These are phyloP conservation scores for Sternotherus odoratus DNA, from an alignment of 2,797 vertebrate species.

Conservation along the genomic window DNA sequence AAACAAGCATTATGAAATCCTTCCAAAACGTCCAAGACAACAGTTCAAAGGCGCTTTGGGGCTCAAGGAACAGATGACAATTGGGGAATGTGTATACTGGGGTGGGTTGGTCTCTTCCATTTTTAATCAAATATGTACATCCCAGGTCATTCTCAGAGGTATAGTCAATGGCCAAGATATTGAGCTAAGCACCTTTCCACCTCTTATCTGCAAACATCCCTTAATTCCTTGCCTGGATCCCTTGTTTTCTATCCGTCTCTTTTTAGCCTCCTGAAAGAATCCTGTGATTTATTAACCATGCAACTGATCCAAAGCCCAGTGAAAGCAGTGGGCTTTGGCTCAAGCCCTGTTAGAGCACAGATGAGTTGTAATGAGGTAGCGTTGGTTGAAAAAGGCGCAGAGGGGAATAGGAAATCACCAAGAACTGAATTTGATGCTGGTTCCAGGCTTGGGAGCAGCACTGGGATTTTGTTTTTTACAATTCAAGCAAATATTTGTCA, in stretches of 20 bases:
- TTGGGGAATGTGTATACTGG: neutral
- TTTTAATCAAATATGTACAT: neutral
- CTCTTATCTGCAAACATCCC: neutral
- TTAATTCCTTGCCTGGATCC: neutral
- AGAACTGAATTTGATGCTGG: neutral
- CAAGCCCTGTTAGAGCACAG: conserved; percentile 46
- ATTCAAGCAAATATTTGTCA: neutral
- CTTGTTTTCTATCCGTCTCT: neutral
- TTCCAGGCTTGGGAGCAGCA: neutral
- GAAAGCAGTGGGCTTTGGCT: conserved; percentile 30
- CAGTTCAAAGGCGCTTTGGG: conserved; percentile 41
- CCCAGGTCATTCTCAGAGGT: neutral
- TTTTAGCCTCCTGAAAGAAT: conserved; percentile 17
- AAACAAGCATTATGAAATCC: conserved; percentile 71
- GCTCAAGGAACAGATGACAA: conserved; percentile 23
- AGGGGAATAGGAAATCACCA: neutral
- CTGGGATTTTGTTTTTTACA: neutral
- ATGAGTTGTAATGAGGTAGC: conserved; percentile 47
- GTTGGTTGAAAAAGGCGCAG: neutral
- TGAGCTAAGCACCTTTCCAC: neutral
- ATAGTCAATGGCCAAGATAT: neutral
- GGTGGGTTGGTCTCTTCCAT: neutral
- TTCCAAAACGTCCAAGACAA: conserved; percentile 54
- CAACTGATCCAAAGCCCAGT: conserved; percentile 9
- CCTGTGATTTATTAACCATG: conserved; percentile 6